These are phyloP conservation scores for Eulithis prunata DNA, from an alignment of 2,888 invertebrate genomes.

Conservation along the genomic window DNA sequence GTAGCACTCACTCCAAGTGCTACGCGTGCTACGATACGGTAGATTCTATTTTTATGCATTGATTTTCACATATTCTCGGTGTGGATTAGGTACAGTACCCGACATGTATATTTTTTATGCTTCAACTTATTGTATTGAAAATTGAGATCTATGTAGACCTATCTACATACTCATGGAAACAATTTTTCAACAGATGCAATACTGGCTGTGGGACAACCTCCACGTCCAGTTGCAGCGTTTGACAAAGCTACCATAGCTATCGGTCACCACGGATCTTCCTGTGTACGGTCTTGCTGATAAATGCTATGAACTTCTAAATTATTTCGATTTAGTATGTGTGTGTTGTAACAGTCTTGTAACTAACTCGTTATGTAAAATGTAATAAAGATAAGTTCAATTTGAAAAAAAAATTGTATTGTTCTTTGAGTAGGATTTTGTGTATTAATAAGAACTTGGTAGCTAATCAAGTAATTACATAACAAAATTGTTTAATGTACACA, in stretches of 20 bases:
- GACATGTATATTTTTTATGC: too few relatives aligned
- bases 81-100: too few relatives aligned
- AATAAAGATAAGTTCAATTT: constrained; percentile 40
- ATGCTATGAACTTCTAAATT: constrained; percentile 8
- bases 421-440: too few relatives aligned
- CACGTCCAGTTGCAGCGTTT: constrained; percentile 73
- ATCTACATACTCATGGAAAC: constrained; percentile 21
- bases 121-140: too few relatives aligned
- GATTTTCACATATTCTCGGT: too few relatives aligned
- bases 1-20: constrained; percentile 3
- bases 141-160: not conserved
- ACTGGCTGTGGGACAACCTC: constrained; percentile 75
- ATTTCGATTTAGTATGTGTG: constrained; percentile 10
- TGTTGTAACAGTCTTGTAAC: constrained; percentile 29
- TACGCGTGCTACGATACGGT: not conserved
- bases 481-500: too few relatives aligned
- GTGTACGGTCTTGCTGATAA: constrained; percentile 20
- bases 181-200: constrained; percentile 67
- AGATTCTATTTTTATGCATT: too few relatives aligned
- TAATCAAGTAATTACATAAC: too few relatives aligned
- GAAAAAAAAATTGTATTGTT: not conserved
- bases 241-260: constrained; percentile 74
- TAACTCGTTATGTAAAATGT: constrained; percentile 38
- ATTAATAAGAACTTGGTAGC: too few relatives aligned
- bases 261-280: constrained; percentile 51